Evolutionary conservation across 2,797 vertebrate species (phyloP).

Genomic region (Myotis myotis): DNA sequence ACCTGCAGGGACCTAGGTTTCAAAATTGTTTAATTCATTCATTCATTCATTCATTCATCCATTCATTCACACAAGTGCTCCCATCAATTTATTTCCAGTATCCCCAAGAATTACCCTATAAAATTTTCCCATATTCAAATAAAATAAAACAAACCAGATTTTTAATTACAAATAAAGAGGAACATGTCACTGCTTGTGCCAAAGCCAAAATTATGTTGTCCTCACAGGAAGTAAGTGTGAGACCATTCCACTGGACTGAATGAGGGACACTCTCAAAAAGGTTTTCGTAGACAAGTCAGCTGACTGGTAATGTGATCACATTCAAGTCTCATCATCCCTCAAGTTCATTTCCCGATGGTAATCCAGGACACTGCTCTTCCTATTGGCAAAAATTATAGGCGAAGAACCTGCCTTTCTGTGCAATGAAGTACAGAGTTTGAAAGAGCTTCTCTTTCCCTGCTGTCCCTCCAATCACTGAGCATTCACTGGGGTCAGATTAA

Average conservation of each 20-base stretch:
- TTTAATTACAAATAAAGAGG: neutral
- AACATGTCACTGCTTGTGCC: neutral
- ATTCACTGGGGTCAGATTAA: neutral
- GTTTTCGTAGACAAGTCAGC: too few relatives aligned
- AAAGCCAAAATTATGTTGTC: neutral
- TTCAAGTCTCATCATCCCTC: neutral
- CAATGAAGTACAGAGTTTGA: neutral
- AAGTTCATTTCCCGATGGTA: neutral
- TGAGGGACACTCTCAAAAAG: neutral
- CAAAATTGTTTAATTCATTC: neutral
- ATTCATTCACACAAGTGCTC: neutral
- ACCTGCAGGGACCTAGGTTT: neutral
- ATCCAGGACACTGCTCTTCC: neutral
- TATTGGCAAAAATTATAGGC: neutral
- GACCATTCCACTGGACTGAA: neutral
- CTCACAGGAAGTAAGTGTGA: neutral
- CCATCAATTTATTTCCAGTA: neutral
- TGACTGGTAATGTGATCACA: fast-evolving
- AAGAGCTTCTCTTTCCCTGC: neutral
- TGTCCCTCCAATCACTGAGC: neutral
- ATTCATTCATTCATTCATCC: neutral
- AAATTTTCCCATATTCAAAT: neutral
- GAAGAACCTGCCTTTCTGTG: neutral
- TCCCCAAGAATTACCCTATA: neutral
- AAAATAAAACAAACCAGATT: neutral